Conservation (phyloP, 1,140 invertebrate species). For the Saccostrea glomerata region DNA sequence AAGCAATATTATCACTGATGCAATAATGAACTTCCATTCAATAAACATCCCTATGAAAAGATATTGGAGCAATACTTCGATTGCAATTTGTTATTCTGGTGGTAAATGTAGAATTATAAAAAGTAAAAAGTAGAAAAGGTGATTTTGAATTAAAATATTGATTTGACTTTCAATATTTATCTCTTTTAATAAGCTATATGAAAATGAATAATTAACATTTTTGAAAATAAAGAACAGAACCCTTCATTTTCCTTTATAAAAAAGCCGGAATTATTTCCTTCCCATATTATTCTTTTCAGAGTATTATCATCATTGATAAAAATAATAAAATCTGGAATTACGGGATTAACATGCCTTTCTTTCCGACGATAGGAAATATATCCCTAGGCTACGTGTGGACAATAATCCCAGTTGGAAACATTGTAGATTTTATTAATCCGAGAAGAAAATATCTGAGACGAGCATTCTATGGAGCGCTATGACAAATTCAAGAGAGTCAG, state of each 20-base stretch:
- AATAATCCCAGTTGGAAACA: conserved; percentile 86
- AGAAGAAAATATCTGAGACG: conserved; percentile 83
- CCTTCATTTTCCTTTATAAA: too few species aligned
- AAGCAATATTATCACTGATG: conserved; percentile 89
- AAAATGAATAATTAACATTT: too few species aligned
- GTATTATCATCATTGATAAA: too few species aligned
- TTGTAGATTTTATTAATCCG: conserved; percentile 84
- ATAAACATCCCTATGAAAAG: conserved; percentile 57
- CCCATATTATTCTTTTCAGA: too few species aligned
- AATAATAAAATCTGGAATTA: neutral
- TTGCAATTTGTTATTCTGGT: conserved; percentile 88
- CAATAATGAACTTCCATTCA: conserved; percentile 81
- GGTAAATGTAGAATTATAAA: conserved; percentile 85
- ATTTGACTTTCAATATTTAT: too few species aligned
- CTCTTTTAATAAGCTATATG: too few species aligned
- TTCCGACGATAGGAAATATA: conserved; percentile 80
- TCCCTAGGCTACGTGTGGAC: conserved; percentile 85
- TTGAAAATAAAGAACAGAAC: too few species aligned
- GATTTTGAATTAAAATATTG: too few species aligned
- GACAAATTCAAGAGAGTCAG: conserved; percentile 79
- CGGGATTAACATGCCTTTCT: conserved; percentile 76
- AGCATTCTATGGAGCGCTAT: conserved; percentile 82
- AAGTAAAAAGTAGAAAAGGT: neutral
- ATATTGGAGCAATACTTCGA: conserved; percentile 87
- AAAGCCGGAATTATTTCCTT: too few species aligned